phyloP scores from a whole-genome alignment of 1,140 invertebrate species.

The Heterodera schachtii region DNA sequence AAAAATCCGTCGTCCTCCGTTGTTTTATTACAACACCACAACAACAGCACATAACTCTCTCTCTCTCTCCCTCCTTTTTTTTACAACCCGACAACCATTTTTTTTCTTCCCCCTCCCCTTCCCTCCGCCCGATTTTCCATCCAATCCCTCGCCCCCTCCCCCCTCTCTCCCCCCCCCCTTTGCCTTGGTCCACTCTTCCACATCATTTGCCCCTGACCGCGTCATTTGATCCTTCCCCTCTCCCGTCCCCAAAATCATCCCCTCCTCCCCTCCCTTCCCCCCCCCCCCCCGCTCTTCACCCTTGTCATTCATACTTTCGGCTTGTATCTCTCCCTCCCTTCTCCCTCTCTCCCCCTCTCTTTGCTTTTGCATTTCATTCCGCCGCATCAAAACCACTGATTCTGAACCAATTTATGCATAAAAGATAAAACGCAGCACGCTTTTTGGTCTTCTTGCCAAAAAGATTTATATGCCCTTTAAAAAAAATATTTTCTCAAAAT shows the following conservation, averaged over 20 bases:
- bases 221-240: neutral
- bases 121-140: neutral
- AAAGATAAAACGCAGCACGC: neutral
- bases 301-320: too few species aligned
- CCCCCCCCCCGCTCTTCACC: neutral
- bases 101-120: neutral
- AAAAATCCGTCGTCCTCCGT: neutral
- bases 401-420: constrained; percentile 3
- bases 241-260: neutral
- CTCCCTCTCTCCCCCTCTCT: too few species aligned
- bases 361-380: neutral
- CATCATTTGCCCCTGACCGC: constrained; percentile 1
- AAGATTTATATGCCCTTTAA: neutral
- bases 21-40: neutral
- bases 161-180: too few species aligned
- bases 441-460: neutral
- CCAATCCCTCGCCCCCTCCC: neutral
- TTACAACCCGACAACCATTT: constrained; percentile 2
- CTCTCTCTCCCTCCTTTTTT: too few species aligned
- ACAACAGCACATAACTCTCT: too few species aligned
- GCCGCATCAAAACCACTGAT: neutral
- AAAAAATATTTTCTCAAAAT: neutral
- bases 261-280: too few species aligned
- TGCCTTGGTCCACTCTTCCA: neutral
- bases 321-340: too few species aligned